Conservation (phyloP, 2,797 vertebrate species). For the Margarornis squamiger region DNA sequence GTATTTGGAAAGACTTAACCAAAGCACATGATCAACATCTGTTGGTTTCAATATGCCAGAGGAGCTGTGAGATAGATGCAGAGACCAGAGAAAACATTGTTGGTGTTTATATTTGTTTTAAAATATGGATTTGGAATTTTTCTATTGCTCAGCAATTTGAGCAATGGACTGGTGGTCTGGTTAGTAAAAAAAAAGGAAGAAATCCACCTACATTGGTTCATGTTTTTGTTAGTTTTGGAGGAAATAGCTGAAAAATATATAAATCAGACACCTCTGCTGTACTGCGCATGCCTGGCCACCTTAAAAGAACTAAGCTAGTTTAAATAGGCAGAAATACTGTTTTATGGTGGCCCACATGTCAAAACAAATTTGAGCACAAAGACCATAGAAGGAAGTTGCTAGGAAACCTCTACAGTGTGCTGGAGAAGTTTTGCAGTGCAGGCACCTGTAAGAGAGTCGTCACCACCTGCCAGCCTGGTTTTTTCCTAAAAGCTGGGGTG, state of each 20-base stretch:
- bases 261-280: neutral
- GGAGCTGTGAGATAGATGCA: neutral
- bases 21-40: slow-evolving; percentile 28
- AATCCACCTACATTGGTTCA: neutral
- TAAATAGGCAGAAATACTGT: slow-evolving; percentile 16
- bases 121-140: neutral
- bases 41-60: neutral
- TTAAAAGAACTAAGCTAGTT: slow-evolving; percentile 5
- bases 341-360: neutral
- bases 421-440: neutral
- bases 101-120: neutral
- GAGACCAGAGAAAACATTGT: neutral
- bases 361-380: slow-evolving; percentile 16
- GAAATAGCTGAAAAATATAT: neutral
- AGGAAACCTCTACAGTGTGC: neutral
- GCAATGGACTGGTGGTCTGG: neutral
- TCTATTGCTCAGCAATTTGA: neutral
- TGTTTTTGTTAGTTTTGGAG: slow-evolving; percentile 21
- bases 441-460: neutral
- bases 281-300: neutral
- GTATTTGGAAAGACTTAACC: neutral
- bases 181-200: neutral
- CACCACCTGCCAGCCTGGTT: neutral
- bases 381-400: slow-evolving; percentile 5
- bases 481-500: neutral